Evolutionary conservation across 2,113 vertebrate genomes (phyloP), one percentile per base, ranked within the genome.

Genomic region (Alethe diademata): DNA sequence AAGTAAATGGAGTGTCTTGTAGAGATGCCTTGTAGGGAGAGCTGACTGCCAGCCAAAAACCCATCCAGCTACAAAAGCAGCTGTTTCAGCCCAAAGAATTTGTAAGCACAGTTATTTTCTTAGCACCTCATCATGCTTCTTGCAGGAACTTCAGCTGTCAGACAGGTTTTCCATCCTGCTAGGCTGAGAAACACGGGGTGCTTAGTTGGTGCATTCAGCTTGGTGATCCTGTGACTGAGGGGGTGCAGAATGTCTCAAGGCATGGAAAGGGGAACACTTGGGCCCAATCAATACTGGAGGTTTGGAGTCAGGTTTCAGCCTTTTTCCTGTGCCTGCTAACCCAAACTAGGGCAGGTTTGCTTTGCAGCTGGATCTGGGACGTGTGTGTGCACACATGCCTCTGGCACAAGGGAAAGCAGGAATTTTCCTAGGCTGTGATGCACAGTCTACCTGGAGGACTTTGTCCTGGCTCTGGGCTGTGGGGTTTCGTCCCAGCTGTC

Each of bases 21-120:
- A 54, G 80, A 69, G 74, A 81, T 3, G 16, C 51, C 78, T 92
- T 61, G 60, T 40, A 65, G 50, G 58, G 76, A 91, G 74, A 80
- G 78, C 74, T 83, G 87, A 66, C n/a, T 76, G 47, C 60, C 35
- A 70, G 91, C 94, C 92, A 96, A 86, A 92, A 94, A 10, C 33
- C 25, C 40, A 69, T 92, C 87, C 71, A 91, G 78, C 78, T 79
- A 93, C 79, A 95, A 95, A 96, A 92, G 70, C 89, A 93, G 75
- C 86, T 90, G 93, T 91, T 97, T 92, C 78, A 91, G 56, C 72
- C 94, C 62, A 22, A 93, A 89, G 57, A 83, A 74, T 92, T 79
- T 90, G 65, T 90, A 94, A 94, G 93, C 69, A 90, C 83, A 92
- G 87, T 95, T 92, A 95, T 96, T 96, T 95, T 95, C 93, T 96